These are phyloP conservation scores for Stegostoma tigrinum DNA, from an alignment of 2,113 vertebrate species.

Conservation along the genomic window DNA sequence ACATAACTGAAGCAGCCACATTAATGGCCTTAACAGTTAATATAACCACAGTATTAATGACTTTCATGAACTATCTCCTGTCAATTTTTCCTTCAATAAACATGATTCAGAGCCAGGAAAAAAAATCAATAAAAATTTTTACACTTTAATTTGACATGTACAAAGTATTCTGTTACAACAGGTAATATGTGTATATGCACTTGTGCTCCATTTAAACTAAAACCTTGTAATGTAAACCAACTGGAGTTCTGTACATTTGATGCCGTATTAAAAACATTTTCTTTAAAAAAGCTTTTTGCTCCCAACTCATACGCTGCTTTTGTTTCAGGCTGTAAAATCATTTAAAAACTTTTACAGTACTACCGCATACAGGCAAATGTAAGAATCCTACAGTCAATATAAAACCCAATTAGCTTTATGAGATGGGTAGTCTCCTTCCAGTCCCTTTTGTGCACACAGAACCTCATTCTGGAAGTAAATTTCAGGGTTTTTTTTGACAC, in stretches of 20 bases:
- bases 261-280: background rate
- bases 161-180: background rate
- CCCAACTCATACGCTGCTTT: background rate
- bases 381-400: background rate
- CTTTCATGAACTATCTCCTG: background rate
- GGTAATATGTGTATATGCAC: background rate
- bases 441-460: background rate
- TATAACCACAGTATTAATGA: background rate
- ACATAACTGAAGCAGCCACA: background rate
- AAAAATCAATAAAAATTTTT: background rate
- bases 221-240: background rate
- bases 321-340: background rate
- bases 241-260: background rate
- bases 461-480: background rate
- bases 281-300: background rate
- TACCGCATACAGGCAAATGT: background rate
- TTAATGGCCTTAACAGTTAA: background rate
- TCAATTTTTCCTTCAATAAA: background rate
- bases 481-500: background rate
- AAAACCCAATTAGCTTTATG: background rate
- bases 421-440: background rate
- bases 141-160: background rate
- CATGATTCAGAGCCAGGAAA: background rate
- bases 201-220: background rate
- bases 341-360: background rate